A percentile compares a stretch with the other conserved stretches of the same genome.
Conservation (phyloP, 2,797 vertebrate species). For the Eupleurogrammus muticus region DNA sequence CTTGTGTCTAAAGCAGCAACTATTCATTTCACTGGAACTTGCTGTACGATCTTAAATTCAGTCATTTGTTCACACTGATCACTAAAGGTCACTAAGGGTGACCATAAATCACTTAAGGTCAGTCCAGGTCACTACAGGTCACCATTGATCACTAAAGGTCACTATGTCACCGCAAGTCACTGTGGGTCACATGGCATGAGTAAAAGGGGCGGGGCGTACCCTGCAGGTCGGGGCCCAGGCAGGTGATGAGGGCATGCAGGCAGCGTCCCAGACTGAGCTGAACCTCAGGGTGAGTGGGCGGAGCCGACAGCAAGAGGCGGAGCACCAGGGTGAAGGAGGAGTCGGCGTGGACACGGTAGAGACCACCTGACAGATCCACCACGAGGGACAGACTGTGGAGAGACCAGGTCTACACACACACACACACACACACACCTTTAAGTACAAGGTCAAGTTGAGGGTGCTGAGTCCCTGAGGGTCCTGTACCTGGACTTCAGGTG, state of each 20-base stretch:
- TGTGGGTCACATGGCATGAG: no score
- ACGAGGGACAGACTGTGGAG: constrained; percentile 90
- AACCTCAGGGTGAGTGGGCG: constrained; percentile 90
- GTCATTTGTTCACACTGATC: no score
- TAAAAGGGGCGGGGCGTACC: constrained; percentile 74
- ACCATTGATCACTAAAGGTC: no score
- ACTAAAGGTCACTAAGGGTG: no score
- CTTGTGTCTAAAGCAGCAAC: no score
- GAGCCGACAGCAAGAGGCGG: constrained; percentile 87
- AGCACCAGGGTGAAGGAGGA: constrained; percentile 88
- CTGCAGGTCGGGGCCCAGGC: constrained; percentile 93
- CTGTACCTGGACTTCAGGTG: constrained; percentile 94
- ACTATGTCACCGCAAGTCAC: no score
- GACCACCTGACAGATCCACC: constrained; percentile 88
- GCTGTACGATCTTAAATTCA: no score
- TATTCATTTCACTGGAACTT: no score
- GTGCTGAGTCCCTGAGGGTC: no score
- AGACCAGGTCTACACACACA: constrained; percentile 87
- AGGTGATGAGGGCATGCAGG: constrained; percentile 90
- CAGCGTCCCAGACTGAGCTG: constrained; percentile 92
- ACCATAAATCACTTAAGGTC: no score
- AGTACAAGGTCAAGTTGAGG: no score
- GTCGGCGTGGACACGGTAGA: constrained; percentile 88
- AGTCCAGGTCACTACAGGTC: no score
- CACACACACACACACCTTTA: constrained; percentile 49